phyloP scores from a whole-genome alignment of 2,797 vertebrate species.

The Mormyrus hasselquistii region DNA sequence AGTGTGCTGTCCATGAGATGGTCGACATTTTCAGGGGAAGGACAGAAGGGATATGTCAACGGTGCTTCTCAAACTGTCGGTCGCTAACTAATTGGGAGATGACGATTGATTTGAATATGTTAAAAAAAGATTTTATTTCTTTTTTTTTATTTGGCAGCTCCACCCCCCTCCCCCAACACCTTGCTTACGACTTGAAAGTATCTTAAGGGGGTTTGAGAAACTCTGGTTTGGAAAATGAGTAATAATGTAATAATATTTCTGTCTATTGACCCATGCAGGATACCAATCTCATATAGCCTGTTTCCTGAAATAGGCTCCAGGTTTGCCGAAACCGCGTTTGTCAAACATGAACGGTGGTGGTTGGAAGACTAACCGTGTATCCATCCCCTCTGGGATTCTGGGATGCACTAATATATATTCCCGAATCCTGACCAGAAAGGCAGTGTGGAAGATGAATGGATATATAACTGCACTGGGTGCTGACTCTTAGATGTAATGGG shows the following conservation, averaged over 20 bases:
- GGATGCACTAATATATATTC: not conserved
- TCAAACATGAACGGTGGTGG: not conserved
- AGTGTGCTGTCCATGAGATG: not conserved
- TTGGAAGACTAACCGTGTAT: not conserved
- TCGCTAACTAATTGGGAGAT: too few species aligned
- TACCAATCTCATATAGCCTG: not conserved
- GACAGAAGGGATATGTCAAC: too few species aligned
- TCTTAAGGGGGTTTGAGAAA: not conserved
- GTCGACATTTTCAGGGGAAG: too few species aligned
- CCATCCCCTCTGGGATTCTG: not conserved
- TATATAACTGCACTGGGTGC: not conserved
- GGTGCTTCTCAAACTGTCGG: too few species aligned
- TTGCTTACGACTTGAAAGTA: too few species aligned
- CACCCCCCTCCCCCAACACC: too few species aligned
- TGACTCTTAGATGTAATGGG: not conserved
- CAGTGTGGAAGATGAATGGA: not conserved
- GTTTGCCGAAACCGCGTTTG: not conserved
- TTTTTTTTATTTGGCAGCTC: too few species aligned
- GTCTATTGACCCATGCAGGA: not conserved
- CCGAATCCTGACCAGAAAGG: not conserved
- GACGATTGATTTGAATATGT: too few species aligned
- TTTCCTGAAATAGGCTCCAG: not conserved
- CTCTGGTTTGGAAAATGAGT: not conserved
- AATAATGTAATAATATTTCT: not conserved
- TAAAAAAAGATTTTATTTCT: too few species aligned